These are phyloP conservation scores for Nephotettix cincticeps DNA, from an alignment of 1,140 invertebrate species.

Conservation along the genomic window DNA sequence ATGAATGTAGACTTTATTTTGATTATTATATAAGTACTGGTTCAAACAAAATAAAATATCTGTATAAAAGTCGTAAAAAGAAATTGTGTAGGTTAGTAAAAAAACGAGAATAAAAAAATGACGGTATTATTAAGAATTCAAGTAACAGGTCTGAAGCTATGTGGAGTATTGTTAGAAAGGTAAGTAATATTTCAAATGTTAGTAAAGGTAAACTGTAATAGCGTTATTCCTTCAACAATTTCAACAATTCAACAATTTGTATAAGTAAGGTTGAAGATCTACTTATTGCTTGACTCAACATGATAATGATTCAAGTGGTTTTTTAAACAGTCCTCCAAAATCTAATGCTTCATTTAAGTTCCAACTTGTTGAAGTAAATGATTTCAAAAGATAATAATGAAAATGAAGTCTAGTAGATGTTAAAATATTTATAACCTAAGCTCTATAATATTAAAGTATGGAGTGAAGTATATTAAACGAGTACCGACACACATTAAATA, in stretches of 20 bases:
- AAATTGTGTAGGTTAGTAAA: neutral
- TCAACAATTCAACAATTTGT: neutral
- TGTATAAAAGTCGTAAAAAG: neutral
- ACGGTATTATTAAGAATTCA: neutral
- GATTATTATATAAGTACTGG: neutral
- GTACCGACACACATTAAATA: neutral
- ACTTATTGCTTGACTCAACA: neutral
- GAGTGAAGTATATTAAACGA: neutral
- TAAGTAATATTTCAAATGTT: neutral
- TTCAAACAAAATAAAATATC: neutral
- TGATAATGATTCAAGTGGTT: neutral
- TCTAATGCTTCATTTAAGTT: neutral
- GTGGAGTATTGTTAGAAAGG: neutral
- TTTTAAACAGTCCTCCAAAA: neutral
- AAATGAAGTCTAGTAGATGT: neutral
- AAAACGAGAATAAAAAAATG: neutral
- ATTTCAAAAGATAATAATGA: neutral
- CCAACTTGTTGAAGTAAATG: neutral
- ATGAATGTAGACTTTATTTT: neutral
- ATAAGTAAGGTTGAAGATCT: neutral
- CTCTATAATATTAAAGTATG: constrained; percentile 12
- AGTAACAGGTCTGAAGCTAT: neutral
- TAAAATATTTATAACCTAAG: neutral
- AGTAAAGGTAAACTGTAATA: neutral
- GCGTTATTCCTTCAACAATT: neutral